phyloP scores from a whole-genome alignment of 2,113 vertebrate genomes.

The Megaptera novaeangliae region DNA sequence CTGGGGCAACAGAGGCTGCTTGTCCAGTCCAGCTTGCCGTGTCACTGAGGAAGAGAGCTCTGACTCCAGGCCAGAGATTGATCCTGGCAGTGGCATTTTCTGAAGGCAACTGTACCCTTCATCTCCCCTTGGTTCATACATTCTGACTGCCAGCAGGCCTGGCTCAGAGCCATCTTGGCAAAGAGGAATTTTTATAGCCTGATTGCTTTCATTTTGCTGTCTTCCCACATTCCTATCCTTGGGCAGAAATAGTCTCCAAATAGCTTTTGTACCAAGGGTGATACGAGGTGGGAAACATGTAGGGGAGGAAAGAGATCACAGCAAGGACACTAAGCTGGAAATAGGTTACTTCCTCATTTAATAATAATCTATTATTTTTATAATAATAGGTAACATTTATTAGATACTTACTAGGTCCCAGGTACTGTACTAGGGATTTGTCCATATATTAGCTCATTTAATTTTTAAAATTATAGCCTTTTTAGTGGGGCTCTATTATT shows the following conservation, averaged over 20 bases:
- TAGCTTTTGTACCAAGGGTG: constrained; percentile 4
- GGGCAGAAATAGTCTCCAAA: constrained; percentile 49
- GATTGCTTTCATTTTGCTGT: constrained; percentile 57
- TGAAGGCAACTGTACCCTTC: constrained; percentile 43
- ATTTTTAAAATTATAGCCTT: neutral
- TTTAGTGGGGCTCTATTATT: neutral
- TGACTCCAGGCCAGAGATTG: neutral
- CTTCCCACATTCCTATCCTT: constrained; percentile 26
- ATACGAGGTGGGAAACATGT: neutral
- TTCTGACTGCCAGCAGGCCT: constrained; percentile 21
- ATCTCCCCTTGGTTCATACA: constrained; percentile 42
- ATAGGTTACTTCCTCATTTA: neutral
- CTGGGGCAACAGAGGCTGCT: neutral
- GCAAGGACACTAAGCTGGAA: neutral
- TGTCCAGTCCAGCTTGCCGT: neutral
- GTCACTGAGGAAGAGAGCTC: neutral
- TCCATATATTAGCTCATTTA: neutral
- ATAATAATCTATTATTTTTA: neutral
- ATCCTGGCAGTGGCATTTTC: neutral
- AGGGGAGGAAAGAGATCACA: neutral
- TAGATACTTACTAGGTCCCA: neutral
- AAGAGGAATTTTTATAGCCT: constrained; percentile 48
- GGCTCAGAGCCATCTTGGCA: constrained; percentile 49
- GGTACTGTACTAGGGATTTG: neutral
- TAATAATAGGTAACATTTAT: neutral